These are phyloP conservation scores for Drosophila demipolita DNA, from an alignment of 2,888 invertebrate species.

Conservation along the genomic window DNA sequence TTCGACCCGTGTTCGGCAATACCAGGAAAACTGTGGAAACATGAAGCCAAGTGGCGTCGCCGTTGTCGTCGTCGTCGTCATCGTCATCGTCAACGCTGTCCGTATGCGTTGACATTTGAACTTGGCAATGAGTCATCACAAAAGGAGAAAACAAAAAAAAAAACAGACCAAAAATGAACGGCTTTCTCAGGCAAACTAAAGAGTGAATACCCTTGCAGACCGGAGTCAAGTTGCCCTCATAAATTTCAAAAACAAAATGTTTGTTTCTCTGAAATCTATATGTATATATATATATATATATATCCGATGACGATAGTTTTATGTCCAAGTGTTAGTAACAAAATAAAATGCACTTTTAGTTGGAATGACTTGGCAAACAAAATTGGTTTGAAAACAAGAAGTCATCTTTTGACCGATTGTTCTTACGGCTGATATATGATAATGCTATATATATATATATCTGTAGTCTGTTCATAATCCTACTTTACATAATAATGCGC, in stretches of 20 bases:
- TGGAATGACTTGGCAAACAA: background rate
- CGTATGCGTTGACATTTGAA: conserved; percentile 65
- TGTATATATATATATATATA: background rate
- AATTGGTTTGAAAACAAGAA: background rate
- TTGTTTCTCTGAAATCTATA: background rate
- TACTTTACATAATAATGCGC: background rate
- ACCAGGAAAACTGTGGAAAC: conserved; percentile 58
- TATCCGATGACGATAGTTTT: background rate
- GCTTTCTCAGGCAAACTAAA: background rate
- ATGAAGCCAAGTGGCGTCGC: conserved; percentile 50
- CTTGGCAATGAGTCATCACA: conserved; percentile 73
- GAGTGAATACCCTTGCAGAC: background rate
- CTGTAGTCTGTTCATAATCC: too few species aligned
- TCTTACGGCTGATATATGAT: background rate
- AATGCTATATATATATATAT: background rate
- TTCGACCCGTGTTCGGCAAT: conserved; percentile 26
- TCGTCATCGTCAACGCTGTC: conserved; percentile 1
- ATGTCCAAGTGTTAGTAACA: background rate
- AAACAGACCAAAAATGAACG: background rate
- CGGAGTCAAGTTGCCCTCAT: background rate
- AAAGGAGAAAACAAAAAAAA: conserved; percentile 20
- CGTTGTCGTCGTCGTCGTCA: background rate
- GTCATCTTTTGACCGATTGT: background rate
- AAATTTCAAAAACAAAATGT: background rate
- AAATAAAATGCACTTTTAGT: background rate